Evolutionary conservation across 1,140 invertebrate species (phyloP), one percentile per base, ranked within the genome.

Genomic region (Drosophila varians): DNA sequence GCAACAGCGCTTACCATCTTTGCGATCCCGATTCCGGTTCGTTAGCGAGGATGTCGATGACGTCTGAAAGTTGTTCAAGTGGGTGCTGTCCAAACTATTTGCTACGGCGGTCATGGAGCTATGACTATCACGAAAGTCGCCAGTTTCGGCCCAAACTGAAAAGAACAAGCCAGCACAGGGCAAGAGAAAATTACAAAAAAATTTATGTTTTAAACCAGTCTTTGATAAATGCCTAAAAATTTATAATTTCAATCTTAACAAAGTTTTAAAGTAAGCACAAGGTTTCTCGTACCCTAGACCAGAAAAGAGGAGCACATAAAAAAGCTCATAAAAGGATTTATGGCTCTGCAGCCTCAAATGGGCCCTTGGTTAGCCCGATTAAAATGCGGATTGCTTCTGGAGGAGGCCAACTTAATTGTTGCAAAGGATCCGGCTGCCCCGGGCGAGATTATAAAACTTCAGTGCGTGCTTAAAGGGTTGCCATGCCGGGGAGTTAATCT

Each of bases 61-160:
- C 38, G 84, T 83, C 72, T 90, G 89, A 55, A 90, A 90, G 84
- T 94, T 93, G 61, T 92, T 92, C 68, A 94, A 83, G 55, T 94
- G 93, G 47, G 93, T 93, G 89, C 94, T 93, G 84, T 96, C 93
- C 92, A 95, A 93, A 89, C 93, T 91, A 92, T 92, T 79, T 76
- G 86, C 94, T 91, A 90, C 93, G 16, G 94, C 94, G 90, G 95
- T 93, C 89, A 95, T 91, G 74, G 94, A 93, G 91, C 93, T 94
- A 90, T 95, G 95, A 65, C 94, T 95, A 90, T 96, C 96, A 72
- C 96, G 93, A 91, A 96, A 96, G 92, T 96, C 96, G 61, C 94
- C 95, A 28, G 94, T 95, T 91, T 96, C 95, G 54, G 96, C 95
- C 95, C 95, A 96, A 91, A 96, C 96, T 96, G 93, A 77, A 94